These are phyloP conservation scores for Hozukius guyotensis DNA, from an alignment of 2,797 vertebrate genomes.

Conservation along the genomic window DNA sequence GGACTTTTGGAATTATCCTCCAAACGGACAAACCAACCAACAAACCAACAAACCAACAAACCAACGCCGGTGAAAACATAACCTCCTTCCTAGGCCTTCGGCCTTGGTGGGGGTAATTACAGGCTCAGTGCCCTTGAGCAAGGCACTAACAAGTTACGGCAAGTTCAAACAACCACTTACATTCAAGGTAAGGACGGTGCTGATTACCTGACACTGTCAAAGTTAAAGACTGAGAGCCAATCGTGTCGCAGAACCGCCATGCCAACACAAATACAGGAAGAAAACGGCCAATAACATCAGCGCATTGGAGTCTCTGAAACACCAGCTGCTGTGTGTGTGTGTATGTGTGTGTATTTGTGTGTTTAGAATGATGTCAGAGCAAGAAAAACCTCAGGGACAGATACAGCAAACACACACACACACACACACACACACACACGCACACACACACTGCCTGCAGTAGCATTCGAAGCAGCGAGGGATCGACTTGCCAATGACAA, in stretches of 20 bases:
- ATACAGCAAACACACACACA: neutral
- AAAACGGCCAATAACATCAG: constrained; percentile 1
- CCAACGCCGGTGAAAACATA: no score
- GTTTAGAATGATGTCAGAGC: constrained; percentile 11
- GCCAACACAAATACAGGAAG: neutral
- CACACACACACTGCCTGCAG: neutral
- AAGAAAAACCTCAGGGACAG: constrained; percentile 35
- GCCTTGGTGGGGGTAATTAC: no score
- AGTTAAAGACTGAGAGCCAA: constrained; percentile 9
- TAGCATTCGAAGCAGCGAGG: constrained; percentile 23
- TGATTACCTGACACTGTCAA: neutral
- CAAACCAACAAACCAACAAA: no score
- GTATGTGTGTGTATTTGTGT: no score
- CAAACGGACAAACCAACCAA: no score
- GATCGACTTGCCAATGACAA: constrained; percentile 50
- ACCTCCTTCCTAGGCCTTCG: no score
- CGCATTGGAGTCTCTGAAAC: neutral
- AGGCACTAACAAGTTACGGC: neutral
- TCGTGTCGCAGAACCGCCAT: neutral
- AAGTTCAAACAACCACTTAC: neutral
- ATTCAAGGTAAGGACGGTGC: neutral
- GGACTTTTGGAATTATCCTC: accelerated
- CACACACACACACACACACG: neutral
- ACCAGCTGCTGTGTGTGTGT: constrained; percentile 30
- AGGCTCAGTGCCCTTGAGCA: neutral